Percentiles rank a stretch among this genome's conserved stretches.
Conservation (phyloP, 2,113 vertebrate genomes). For the Odocoileus virginianus region DNA sequence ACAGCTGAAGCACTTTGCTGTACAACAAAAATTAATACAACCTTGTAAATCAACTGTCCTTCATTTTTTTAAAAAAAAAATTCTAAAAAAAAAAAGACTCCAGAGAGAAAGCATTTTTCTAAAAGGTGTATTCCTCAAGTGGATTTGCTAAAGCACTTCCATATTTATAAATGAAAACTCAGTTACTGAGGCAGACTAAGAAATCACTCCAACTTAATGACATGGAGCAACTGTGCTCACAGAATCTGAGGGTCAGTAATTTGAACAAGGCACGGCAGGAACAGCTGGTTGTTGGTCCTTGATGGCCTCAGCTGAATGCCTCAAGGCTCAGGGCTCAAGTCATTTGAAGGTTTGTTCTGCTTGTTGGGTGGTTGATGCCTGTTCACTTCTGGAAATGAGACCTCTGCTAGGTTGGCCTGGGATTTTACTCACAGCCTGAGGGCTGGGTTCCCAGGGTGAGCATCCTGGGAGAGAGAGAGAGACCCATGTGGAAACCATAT, state of each 20-base stretch:
- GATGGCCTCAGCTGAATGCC: background rate
- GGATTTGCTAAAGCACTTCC: background rate
- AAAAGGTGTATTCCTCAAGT: background rate
- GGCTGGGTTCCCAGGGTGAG: background rate
- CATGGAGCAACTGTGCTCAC: background rate
- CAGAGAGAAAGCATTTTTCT: background rate
- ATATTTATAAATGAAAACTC: background rate
- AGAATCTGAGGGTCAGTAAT: background rate
- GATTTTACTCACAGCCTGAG: background rate
- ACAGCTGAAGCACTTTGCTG: background rate
- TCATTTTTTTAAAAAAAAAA: background rate
- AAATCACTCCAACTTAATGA: background rate
- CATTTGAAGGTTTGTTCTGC: background rate
- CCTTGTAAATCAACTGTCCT: background rate
- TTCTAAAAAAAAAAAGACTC: background rate
- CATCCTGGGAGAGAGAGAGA: background rate
- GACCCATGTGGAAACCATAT: background rate
- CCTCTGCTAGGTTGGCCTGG: background rate
- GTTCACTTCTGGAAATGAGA: background rate
- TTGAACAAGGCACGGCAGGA: background rate
- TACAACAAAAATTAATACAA: background rate
- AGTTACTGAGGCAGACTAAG: background rate
- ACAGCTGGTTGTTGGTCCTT: background rate
- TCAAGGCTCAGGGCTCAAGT: background rate
- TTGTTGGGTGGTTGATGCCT: background rate